Evolutionary conservation across 1,140 invertebrate genomes (phyloP), one percentile per base, ranked within the genome.

Genomic region (Stegodyphus mimosarum): DNA sequence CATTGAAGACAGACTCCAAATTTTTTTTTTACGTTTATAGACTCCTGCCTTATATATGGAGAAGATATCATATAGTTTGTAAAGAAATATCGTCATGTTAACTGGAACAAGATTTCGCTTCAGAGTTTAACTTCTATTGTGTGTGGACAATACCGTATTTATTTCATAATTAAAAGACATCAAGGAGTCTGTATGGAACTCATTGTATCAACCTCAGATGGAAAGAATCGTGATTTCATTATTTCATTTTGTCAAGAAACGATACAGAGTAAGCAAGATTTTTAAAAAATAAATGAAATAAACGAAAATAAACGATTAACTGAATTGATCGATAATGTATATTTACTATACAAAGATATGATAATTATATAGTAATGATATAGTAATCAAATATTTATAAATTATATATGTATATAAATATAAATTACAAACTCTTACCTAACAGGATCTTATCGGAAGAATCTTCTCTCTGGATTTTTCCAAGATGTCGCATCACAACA

Each of bases 121-220:
- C 70, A 72, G 17, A 50, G 48, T 50, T 50, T 72, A 49, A 49
- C 70, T 11, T 52, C 70, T 15, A 72, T 6, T 50, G 50, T 72
- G 10, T 52, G 50, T 72, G 70, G 49, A 52, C 70, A 72, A 72
- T 52, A 72, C 6, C 51, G 70, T 72, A 72, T 72, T 51, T 72
- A 51, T 50, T 72, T 72, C 6, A 51, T 72, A 5, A 49, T 72
- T 2, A 72, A 50, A 51, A 72, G 70, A 72, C 1, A 7, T 72
- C 50, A 49, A 51, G 49, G 70, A 72, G 2, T 72, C 6, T 72
- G 6, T 72, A 49, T 72, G 33, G 5, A 49, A 50, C 10, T 10
- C 49, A 72, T 52, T 50, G 48, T 72, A 33, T 50, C 1, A 0
- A 2, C 7, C 7, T 50, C 51, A 72, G 17, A 1, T 13, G 6